These are phyloP conservation scores for Panzeria rudis DNA, from an alignment of 2,888 invertebrate genomes.

Conservation along the genomic window DNA sequence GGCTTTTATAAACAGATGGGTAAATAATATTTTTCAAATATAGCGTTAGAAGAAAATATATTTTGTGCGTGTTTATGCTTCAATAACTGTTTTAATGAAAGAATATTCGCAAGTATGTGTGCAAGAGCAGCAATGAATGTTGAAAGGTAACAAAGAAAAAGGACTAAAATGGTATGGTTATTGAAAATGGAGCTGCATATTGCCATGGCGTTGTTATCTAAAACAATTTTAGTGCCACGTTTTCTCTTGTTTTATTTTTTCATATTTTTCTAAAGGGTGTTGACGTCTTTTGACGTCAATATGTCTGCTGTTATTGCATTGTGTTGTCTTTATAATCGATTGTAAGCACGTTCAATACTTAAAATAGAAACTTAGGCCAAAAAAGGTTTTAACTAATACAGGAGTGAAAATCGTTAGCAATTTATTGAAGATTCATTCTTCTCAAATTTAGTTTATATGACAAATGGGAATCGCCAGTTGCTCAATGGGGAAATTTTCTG, in stretches of 20 bases:
- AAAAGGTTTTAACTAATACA: not conserved
- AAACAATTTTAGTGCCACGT: not conserved
- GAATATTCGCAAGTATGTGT: not conserved
- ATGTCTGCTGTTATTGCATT: not conserved
- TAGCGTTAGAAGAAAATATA: not conserved
- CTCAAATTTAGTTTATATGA: not conserved
- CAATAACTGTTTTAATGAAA: not conserved
- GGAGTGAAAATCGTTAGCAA: not conserved
- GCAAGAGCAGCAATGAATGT: not conserved
- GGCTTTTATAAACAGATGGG: no score
- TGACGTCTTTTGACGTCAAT: not conserved
- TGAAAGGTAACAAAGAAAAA: not conserved
- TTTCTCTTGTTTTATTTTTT: not conserved
- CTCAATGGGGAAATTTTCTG: not conserved
- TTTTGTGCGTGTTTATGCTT: not conserved
- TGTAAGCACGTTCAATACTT: not conserved
- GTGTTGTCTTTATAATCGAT: not conserved
- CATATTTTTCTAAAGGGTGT: not conserved
- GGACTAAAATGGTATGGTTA: not conserved
- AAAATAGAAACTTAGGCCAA: not conserved
- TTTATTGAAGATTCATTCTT: not conserved
- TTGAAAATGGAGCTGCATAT: not conserved
- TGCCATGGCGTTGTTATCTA: not conserved
- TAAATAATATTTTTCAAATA: no score
- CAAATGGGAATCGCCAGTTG: not conserved